Evolutionary conservation across 2,113 vertebrate genomes (phyloP), one percentile per base, ranked within the genome.

Genomic region (Physeter macrocephalus): DNA sequence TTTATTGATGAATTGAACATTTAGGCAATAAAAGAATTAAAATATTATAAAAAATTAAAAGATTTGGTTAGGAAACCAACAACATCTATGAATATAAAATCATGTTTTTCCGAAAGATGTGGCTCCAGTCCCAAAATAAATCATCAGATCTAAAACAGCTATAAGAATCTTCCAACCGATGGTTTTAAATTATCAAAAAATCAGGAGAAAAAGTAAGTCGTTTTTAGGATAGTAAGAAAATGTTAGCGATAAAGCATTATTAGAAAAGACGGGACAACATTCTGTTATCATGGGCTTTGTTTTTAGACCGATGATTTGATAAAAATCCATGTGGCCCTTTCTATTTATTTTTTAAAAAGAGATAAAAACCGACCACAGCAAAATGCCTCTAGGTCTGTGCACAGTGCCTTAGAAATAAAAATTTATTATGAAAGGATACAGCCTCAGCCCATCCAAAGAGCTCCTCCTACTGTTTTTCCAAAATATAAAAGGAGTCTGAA

Each of bases 241-340:
- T 61, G 15, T 84, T 92, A 84, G 72, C 83, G 87, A 96, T 94
- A 90, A 96, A 90, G 36, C 34, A 94, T 94, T 95, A 93, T 74
- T 90, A 80, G 87, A 95, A 97, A 97, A 90, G 71, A 92, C 3
- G 12, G 29, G 54, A 36, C 78, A 97, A 69, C 31, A 61, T 67
- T 85, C 39, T 67, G 39, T 54, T 90, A 90, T 39, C 62, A 54
- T n/a, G 52, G 52, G 52, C 43, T 96, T 97, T 97, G 72, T 86
- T 95, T 96, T 91, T 87, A 96, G 84, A 97, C 67, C 20, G 5
- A 88, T 95, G 81, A 90, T 66, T 95, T 97, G 59, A 97, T 96
- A 71, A 97, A 97, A 96, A 97, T 89, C 90, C 69, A 95, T 61
- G 36, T 93, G 84, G 87, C 81, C 92, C 62, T 89, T 97, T 93